Conservation (phyloP, 2,888 invertebrate genomes). For the Tetragonisca angustula region DNA sequence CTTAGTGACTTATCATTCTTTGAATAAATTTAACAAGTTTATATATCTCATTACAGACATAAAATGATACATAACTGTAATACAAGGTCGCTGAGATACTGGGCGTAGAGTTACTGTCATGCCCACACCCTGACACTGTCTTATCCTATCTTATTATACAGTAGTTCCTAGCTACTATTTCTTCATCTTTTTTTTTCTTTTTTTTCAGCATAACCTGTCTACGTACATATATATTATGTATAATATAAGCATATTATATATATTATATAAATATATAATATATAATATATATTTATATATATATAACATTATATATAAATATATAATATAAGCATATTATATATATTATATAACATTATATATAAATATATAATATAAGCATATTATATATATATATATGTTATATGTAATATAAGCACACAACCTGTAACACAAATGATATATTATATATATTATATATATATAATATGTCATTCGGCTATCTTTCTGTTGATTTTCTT, state of each 20-base stretch:
- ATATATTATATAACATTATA: too few relatives aligned
- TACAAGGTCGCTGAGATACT: constrained; percentile 84
- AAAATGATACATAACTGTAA: constrained; percentile 59
- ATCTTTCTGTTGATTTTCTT: neutral
- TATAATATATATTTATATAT: too few relatives aligned
- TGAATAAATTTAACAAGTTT: constrained; percentile 37
- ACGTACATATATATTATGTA: constrained; percentile 7
- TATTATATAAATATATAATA: neutral
- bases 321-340: too few relatives aligned
- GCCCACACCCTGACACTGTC: constrained; percentile 82
- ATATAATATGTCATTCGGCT: neutral
- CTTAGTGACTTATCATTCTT: constrained; percentile 16
- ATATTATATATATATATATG: neutral
- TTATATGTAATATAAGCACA: neutral
- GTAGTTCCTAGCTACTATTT: constrained; percentile 63
- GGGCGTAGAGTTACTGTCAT: constrained; percentile 82
- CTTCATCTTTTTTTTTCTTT: too few relatives aligned
- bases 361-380: neutral
- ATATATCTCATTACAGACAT: constrained; percentile 54
- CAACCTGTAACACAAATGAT: neutral
- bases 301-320: too few relatives aligned
- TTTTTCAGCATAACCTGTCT: constrained; percentile 30
- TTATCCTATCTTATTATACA: constrained; percentile 56
- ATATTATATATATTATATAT: constrained; percentile 5
- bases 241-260: neutral